A percentile compares a stretch with the other conserved stretches of the same genome.
Conservation (phyloP, 2,113 vertebrate species). For the Percina caprodes region DNA sequence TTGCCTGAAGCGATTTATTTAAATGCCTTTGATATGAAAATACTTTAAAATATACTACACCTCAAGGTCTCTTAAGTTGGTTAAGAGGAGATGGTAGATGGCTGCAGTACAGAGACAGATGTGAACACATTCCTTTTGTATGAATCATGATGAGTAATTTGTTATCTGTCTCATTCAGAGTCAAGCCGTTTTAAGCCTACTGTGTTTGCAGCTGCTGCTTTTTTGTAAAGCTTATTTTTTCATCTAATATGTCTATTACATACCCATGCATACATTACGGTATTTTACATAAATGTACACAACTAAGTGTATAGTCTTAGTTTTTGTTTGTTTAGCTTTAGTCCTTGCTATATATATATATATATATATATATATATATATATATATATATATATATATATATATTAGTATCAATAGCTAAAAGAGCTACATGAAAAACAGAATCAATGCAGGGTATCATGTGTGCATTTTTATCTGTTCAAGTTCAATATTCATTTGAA, state of each 20-base stretch:
- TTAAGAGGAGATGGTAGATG: background rate
- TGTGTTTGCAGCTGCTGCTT: background rate
- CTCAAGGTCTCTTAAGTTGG: background rate
- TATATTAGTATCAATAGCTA: background rate
- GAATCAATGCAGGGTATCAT: background rate
- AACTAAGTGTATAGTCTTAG: background rate
- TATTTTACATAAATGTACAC: background rate
- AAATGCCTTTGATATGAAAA: background rate
- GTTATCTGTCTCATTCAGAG: conserved; percentile 13
- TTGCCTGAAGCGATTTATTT: background rate
- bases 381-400: no score
- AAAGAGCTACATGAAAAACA: background rate
- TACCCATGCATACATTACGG: background rate
- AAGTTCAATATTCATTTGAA: background rate
- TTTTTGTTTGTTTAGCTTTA: background rate
- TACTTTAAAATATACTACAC: background rate
- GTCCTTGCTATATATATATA: no score
- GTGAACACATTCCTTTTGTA: background rate
- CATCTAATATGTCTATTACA: background rate
- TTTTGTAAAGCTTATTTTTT: background rate
- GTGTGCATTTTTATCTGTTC: background rate
- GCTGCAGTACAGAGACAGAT: background rate
- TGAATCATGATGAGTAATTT: conserved; percentile 15
- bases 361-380: no score
- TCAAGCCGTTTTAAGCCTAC: background rate